Evolutionary conservation across 2,888 invertebrate species (phyloP).

Genomic region (Cecidostiba fungosa): DNA sequence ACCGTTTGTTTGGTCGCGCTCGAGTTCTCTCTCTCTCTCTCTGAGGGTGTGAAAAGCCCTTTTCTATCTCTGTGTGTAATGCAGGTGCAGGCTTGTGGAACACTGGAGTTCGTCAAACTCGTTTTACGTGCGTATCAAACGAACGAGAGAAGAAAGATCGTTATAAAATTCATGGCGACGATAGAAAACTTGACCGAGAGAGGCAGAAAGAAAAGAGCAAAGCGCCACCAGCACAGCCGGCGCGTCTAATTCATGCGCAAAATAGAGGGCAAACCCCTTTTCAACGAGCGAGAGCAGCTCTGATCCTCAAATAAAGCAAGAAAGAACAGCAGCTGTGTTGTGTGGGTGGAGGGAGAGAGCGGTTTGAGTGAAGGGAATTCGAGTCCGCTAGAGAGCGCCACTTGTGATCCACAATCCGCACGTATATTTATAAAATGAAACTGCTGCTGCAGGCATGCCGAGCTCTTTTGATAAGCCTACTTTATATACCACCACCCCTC

Average conservation of each 20-base stretch:
- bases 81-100: not conserved
- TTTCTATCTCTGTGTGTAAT: not conserved
- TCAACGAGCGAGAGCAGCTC: not conserved
- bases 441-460: constrained; percentile 3
- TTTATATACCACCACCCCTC: not conserved
- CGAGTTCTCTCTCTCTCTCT: not conserved
- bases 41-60: constrained; percentile 4
- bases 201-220: not conserved
- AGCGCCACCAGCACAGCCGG: not conserved
- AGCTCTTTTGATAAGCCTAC: constrained; percentile 8
- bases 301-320: constrained; percentile 53
- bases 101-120: not conserved
- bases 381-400: constrained; percentile 19
- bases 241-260: constrained; percentile 37
- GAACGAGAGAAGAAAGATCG: not conserved
- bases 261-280: constrained; percentile 41
- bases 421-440: not conserved
- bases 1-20: constrained; percentile 11
- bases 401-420: constrained; percentile 67
- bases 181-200: not conserved
- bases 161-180: not conserved
- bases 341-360: constrained; percentile 5
- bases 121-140: too few species aligned
- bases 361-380: too few species aligned
- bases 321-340: not conserved